Evolutionary conservation across 2,797 vertebrate species (phyloP), one percentile per base, ranked within the genome.

Genomic region (Onychomys arenicola): DNA sequence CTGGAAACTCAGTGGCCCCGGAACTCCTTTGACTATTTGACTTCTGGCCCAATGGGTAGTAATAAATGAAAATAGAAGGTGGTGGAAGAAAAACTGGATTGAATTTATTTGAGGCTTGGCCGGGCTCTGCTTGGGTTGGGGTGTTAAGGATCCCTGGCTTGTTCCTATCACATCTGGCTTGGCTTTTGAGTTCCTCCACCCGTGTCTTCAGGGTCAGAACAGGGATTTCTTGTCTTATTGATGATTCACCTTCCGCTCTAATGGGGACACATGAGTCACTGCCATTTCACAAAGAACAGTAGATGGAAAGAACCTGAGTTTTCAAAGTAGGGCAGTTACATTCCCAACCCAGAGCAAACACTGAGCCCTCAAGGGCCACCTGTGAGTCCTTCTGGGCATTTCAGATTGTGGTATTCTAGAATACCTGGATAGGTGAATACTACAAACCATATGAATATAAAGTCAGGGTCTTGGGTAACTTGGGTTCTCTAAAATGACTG

Each of bases 41-140:
- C 81, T 92, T 95, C 83, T 94, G 90, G 84, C 91, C 71, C 93
- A 77, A 93, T 14, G 65, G 59, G 71, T 75, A 93, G 40, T 86
- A 89, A 96, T 88, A 97, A 97, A 96, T 97, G 96, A 96, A 96
- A 94, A 83, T 96, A 94, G 96, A 96, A 94, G 75, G 71, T 59
- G 37, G 57, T 81, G 17, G 76, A 52, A 88, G 93, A 61, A 95
- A 97, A 91, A 91, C 52, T 84, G 87, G 89, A 91, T 96, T 91
- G 85, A 69, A 90, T 96, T 85, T 87, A 91, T 95, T 96, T 94
- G 95, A 92, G 73, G 90, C 83, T 97, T 93, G 65, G 43, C 40
- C 27, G 40, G 55, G 71, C 43, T 95, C 7, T 4, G 69, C 71
- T 88, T 3, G 4, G 34, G 25, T 34, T 32, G 25, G 49, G 37